These are phyloP conservation scores for Sander vitreus DNA, from an alignment of 2,113 vertebrate genomes.

Conservation along the genomic window DNA sequence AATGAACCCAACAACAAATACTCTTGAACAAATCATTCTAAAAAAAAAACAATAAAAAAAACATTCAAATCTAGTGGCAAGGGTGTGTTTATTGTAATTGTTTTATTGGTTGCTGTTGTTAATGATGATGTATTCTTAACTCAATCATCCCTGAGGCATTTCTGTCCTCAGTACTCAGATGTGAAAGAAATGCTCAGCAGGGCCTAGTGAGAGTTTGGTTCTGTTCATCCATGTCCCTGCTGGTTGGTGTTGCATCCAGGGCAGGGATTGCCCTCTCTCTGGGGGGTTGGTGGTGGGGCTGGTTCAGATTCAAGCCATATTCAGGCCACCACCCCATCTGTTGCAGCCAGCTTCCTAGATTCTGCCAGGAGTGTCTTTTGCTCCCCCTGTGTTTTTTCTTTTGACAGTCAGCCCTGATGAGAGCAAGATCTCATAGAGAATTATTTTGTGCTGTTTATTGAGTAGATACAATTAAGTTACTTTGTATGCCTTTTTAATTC, in stretches of 20 bases:
- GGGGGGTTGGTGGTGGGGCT: constrained; percentile 48
- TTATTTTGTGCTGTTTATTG: neutral
- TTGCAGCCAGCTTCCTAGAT: constrained; percentile 56
- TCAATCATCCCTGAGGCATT: neutral
- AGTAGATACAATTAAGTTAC: constrained; percentile 1
- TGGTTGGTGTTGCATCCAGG: constrained; percentile 51
- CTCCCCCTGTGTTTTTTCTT: neutral
- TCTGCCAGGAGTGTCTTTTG: constrained; percentile 44
- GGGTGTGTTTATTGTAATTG: constrained; percentile 10
- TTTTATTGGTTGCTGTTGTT: neutral
- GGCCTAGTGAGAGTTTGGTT: neutral
- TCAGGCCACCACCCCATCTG: constrained; percentile 78
- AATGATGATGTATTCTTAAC: neutral
- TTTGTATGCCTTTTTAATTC: neutral
- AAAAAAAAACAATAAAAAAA: neutral
- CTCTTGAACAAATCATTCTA: constrained; percentile 3
- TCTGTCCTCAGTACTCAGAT: neutral
- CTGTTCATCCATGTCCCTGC: constrained; percentile 34
- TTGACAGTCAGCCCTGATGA: constrained; percentile 20
- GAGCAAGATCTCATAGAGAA: neutral
- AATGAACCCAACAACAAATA: constrained; percentile 23
- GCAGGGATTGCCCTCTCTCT: constrained; percentile 68
- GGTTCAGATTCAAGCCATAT: constrained; percentile 68
- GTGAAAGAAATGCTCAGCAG: constrained; percentile 16
- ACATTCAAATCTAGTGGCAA: neutral